Base-by-base conservation (phyloP, 1,140 invertebrate genomes). In the Piezodorus guildinii region DNA sequence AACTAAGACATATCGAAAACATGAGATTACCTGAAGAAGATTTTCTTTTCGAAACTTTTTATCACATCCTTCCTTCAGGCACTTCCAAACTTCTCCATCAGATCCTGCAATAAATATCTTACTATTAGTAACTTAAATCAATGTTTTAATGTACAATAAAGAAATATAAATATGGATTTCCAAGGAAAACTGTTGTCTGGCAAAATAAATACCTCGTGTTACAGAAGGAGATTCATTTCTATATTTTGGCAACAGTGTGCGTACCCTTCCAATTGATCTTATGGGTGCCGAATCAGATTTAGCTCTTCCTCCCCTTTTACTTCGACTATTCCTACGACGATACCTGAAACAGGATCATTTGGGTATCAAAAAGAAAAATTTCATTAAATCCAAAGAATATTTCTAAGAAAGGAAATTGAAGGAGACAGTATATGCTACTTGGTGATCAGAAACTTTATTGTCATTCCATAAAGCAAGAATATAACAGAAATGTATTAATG, bases 11-110 rank as follows among this genome's bases (percentile, higher is more conserved):
- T 8, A 30, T 30, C 8, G 8, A 30, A 30, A 30, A 30, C 8
- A 30, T 30, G 16, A 56, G 8, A 52, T 68, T 65, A 74, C 73
- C 73, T 87, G 83, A 2, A 94, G 75, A 27, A 94, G 79, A 69
- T 88, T 91, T 70, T 94, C 90, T 72, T 93, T 94, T 19, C 93
- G 79, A 73, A 94, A 95, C 65, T 85, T 87, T 75, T 96, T 96
- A 15, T 80, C 82, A 72, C 92, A 96, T 6, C 83, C 85, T 62
- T 87, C 83, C 62, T 88, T 85, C 0, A 87, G 87, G 74, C 92
- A 96, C 25, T 51, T 68, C 60, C 62, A 67, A 39, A 54, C 62
- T 46, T 67, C 58, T 4, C 46, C 6, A 16, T 54, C 45, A 10
- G 52, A 17, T 39, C 56, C 44, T 43, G 43, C 51, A 65, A 67